Conservation (phyloP, 1,140 invertebrate genomes). For the Pseudomyrmex flavicornis region DNA sequence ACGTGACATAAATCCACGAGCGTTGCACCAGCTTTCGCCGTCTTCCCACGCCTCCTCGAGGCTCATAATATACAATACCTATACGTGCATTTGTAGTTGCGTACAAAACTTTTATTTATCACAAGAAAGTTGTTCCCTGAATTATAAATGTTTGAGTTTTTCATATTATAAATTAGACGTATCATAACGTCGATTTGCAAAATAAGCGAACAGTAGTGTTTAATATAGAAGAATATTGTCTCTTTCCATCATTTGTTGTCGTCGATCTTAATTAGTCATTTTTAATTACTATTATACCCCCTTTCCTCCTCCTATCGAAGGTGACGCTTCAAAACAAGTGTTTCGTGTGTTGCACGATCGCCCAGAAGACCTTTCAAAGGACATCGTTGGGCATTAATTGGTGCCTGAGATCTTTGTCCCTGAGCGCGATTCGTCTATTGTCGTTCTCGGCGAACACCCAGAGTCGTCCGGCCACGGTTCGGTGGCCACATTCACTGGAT, state of each 20-base stretch:
- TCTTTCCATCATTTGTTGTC: not conserved
- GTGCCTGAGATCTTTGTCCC: conserved; percentile 81
- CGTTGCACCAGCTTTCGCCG: conserved; percentile 40
- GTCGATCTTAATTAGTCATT: conserved; percentile 64
- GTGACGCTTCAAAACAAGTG: conserved; percentile 38
- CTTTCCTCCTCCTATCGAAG: not conserved
- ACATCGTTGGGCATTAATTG: conserved; percentile 82
- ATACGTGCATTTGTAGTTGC: not conserved
- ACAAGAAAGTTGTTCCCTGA: no score
- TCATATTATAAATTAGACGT: no score
- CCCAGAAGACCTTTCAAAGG: conserved; percentile 62
- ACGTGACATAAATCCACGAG: conserved; percentile 78
- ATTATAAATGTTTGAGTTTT: no score
- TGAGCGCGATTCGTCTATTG: conserved; percentile 78
- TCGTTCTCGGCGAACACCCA: conserved; percentile 71
- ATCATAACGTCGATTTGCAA: not conserved
- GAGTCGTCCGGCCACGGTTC: conserved; percentile 79
- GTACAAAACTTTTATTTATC: not conserved
- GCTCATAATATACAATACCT: not conserved
- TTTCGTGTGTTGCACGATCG: conserved; percentile 48
- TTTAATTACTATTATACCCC: conserved; percentile 17
- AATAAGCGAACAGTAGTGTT: not conserved
- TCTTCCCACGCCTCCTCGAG: conserved; percentile 13
- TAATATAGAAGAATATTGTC: not conserved
- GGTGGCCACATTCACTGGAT: conserved; percentile 80